These are phyloP conservation scores for Macroglossus sobrinus DNA, from an alignment of 2,113 vertebrate species.

Conservation along the genomic window DNA sequence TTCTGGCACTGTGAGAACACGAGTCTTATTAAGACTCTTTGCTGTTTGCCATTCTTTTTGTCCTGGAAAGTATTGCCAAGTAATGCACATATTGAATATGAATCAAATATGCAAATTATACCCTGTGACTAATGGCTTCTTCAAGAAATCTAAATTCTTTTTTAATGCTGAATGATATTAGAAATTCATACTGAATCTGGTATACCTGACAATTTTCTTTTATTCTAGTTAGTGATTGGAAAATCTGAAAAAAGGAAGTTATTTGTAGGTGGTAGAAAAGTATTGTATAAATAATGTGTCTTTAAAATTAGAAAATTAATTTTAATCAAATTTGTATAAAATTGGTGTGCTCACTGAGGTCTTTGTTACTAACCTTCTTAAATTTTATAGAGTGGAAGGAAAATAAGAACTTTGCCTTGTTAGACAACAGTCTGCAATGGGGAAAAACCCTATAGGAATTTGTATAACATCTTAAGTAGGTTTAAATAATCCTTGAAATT, in stretches of 20 bases:
- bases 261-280: neutral
- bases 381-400: slow-evolving; percentile 35
- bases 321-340: slow-evolving; percentile 27
- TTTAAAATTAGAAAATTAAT: neutral
- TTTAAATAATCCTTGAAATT: slow-evolving; percentile 76
- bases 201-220: neutral
- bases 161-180: neutral
- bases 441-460: slow-evolving; percentile 46
- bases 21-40: neutral
- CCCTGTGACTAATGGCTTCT: neutral
- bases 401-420: slow-evolving; percentile 9
- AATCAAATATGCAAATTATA: neutral
- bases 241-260: slow-evolving; percentile 4
- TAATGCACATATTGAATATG: neutral
- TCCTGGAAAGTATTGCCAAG: neutral
- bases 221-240: neutral
- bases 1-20: neutral
- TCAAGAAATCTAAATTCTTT: neutral
- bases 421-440: slow-evolving; percentile 25
- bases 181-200: neutral
- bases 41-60: neutral
- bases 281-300: neutral
- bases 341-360: neutral
- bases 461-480: slow-evolving; percentile 67
- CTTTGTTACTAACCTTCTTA: neutral